phyloP scores from a whole-genome alignment of 2,888 invertebrate genomes.

The Geophilus truncorum region DNA sequence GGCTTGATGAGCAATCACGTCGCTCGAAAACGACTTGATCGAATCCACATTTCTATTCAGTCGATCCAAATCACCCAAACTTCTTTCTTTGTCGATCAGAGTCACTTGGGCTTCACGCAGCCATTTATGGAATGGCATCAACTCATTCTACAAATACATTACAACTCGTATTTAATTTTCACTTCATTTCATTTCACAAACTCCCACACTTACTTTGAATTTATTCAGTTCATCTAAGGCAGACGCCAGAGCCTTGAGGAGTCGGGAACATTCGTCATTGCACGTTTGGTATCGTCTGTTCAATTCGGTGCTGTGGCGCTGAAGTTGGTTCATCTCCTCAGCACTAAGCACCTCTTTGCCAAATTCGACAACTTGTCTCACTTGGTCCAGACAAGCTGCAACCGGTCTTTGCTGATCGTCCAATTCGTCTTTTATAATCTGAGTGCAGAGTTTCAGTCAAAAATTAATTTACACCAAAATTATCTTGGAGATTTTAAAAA shows the following conservation, averaged over 20 bases:
- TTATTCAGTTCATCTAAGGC: slow-evolving; percentile 85
- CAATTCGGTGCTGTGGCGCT: slow-evolving; percentile 77
- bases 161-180: not conserved
- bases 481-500: slow-evolving; percentile 13
- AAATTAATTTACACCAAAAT: slow-evolving; percentile 29
- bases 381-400: slow-evolving; percentile 79
- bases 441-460: slow-evolving; percentile 37
- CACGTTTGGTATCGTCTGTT: slow-evolving; percentile 77
- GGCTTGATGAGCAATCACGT: slow-evolving; percentile 92
- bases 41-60: slow-evolving; percentile 57
- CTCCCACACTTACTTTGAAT: slow-evolving; percentile 54
- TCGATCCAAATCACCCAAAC: slow-evolving; percentile 68
- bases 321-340: slow-evolving; percentile 80
- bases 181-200: not conserved
- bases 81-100: slow-evolving; percentile 78
- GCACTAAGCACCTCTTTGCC: slow-evolving; percentile 87
- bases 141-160: slow-evolving; percentile 53
- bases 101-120: slow-evolving; percentile 71
- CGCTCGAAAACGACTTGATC: slow-evolving; percentile 78
- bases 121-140: slow-evolving; percentile 77
- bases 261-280: slow-evolving; percentile 70
- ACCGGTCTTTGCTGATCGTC: slow-evolving; percentile 80
- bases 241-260: slow-evolving; percentile 67
- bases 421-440: slow-evolving; percentile 84
- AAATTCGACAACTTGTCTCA: slow-evolving; percentile 80